Percentiles rank a stretch among this genome's conserved stretches.
Evolutionary conservation across 2,113 vertebrate species (phyloP).

Genomic region (Anser brachyrhynchus): DNA sequence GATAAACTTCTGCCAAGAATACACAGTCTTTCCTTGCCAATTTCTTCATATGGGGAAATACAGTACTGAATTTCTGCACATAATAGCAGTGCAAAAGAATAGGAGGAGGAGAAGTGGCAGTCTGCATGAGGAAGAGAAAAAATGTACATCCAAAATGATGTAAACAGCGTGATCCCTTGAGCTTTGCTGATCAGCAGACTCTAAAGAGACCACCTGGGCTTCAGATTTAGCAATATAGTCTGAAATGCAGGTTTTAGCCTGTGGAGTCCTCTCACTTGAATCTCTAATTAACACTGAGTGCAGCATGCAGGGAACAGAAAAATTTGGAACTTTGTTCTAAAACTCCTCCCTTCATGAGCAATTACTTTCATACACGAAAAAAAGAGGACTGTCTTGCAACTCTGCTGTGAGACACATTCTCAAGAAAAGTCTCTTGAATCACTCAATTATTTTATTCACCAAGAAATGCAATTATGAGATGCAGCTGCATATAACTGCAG

Average conservation of each 20-base stretch:
- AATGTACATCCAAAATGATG: not conserved
- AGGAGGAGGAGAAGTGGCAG: not conserved
- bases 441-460: slow-evolving; percentile 28
- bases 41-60: slow-evolving; percentile 55
- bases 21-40: slow-evolving; percentile 15
- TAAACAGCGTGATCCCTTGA: not conserved
- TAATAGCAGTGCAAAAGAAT: not conserved
- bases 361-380: not conserved
- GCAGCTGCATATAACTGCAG: not conserved
- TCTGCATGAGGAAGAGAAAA: not conserved
- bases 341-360: not conserved
- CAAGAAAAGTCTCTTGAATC: not conserved
- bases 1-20: slow-evolving; percentile 59
- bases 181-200: not conserved
- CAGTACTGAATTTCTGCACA: slow-evolving; percentile 43
- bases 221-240: not conserved
- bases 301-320: not conserved
- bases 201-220: not conserved
- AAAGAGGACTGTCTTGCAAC: not conserved
- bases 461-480: not conserved
- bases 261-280: not conserved
- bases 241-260: not conserved
- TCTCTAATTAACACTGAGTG: not conserved
- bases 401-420: not conserved
- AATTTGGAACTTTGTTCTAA: not conserved